Percentiles rank a stretch among this genome's conserved stretches.
These are phyloP conservation scores for Kryptopterus vitreolus DNA, from an alignment of 2,797 vertebrate species.

Conservation along the genomic window DNA sequence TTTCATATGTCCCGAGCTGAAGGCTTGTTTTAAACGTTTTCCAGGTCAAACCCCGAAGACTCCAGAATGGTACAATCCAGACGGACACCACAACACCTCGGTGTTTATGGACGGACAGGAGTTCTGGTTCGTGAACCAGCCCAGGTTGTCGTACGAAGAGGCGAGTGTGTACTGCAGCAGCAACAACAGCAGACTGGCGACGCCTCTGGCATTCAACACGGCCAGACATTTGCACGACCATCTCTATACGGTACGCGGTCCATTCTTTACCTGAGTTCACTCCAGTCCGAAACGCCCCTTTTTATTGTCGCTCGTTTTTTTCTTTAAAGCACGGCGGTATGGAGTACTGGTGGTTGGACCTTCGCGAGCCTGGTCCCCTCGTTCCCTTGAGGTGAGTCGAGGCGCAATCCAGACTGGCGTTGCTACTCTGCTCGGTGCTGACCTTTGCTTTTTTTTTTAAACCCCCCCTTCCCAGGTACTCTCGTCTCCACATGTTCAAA, in stretches of 20 bases:
- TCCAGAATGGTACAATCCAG: conserved; percentile 91
- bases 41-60: conserved; percentile 79
- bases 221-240: conserved; percentile 67
- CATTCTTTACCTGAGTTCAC: background rate
- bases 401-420: background rate
- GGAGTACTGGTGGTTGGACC: conserved; percentile 71
- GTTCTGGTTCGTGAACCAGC: conserved; percentile 88
- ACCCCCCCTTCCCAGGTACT: too few species aligned
- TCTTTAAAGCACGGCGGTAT: conserved; percentile 52
- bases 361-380: conserved; percentile 48
- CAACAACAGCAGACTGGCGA: conserved; percentile 82
- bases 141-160: conserved; percentile 78
- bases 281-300: background rate
- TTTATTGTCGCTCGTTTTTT: background rate
- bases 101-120: conserved; percentile 83
- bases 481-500: conserved; percentile 51
- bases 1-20: background rate
- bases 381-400: conserved; percentile 64
- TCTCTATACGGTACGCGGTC: conserved; percentile 51
- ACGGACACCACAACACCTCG: conserved; percentile 75
- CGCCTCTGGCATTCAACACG: conserved; percentile 66
- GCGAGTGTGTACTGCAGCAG: conserved; percentile 80
- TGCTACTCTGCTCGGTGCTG: background rate
- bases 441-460: conserved; percentile 20
- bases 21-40: background rate